A percentile compares a stretch with the other conserved stretches of the same genome.
Conservation (phyloP, 2,113 vertebrate species). For the Mellivora capensis region DNA sequence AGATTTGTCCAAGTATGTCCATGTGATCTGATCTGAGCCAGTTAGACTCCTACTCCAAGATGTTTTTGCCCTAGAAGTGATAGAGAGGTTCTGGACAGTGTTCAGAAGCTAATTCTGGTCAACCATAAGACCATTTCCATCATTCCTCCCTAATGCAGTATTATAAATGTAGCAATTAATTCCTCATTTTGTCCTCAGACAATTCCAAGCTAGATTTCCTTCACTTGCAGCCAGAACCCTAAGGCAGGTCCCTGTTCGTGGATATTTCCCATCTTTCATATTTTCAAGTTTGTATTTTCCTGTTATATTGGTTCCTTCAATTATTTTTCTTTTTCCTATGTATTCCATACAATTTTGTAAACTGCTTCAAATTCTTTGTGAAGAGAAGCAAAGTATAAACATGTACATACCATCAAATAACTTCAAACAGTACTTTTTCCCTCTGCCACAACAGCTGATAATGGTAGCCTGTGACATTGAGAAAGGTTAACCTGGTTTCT, state of each 20-base stretch:
- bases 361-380: not conserved
- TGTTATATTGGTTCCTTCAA: not conserved
- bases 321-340: conserved; percentile 4
- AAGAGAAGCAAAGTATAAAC: conserved; percentile 14
- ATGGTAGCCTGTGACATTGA: not conserved
- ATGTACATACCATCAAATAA: not conserved
- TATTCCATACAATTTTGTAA: not conserved
- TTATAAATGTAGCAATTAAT: not conserved
- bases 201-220: not conserved
- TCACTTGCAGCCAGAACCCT: not conserved
- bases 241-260: not conserved
- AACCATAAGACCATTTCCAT: not conserved
- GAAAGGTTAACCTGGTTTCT: not conserved
- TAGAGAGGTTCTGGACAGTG: not conserved
- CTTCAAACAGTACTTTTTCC: not conserved
- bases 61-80: not conserved
- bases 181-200: not conserved
- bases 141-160: not conserved
- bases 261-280: not conserved
- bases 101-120: not conserved
- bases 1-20: not conserved
- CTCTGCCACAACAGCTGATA: not conserved
- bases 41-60: not conserved
- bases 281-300: not conserved
- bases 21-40: not conserved